phyloP scores from a whole-genome alignment of 1,140 invertebrate species.

The Lamellibrachia luymesi region DNA sequence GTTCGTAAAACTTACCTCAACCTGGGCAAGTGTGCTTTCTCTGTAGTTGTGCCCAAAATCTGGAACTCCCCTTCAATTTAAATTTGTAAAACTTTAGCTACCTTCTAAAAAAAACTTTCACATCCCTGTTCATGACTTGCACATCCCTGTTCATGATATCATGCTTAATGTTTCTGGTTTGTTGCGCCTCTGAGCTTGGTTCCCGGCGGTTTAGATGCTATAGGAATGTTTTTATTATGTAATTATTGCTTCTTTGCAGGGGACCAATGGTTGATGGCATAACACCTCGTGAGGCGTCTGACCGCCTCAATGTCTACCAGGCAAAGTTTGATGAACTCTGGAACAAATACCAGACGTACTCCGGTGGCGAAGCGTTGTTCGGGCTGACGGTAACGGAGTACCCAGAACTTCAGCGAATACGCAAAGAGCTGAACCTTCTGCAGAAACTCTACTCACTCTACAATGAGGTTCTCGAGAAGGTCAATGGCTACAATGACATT shows the following conservation, averaged over 20 bases:
- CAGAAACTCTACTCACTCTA: slow-evolving; percentile 96
- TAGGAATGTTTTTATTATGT: not conserved
- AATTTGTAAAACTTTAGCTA: too few species aligned
- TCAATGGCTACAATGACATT: slow-evolving; percentile 95
- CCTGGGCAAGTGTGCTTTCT: too few species aligned
- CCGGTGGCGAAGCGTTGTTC: slow-evolving; percentile 92
- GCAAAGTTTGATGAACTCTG: slow-evolving; percentile 93
- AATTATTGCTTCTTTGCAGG: slow-evolving; percentile 32
- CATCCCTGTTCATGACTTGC: too few species aligned
- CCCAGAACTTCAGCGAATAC: slow-evolving; percentile 85
- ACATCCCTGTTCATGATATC: too few species aligned
- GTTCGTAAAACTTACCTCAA: too few species aligned
- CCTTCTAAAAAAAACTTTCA: too few species aligned
- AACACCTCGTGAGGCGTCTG: slow-evolving; percentile 87
- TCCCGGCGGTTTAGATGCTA: too few species aligned
- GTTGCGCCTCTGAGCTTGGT: too few species aligned
- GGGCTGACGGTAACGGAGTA: slow-evolving; percentile 86
- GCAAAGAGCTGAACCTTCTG: slow-evolving; percentile 87
- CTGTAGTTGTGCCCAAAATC: too few species aligned
- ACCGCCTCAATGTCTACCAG: slow-evolving; percentile 88
- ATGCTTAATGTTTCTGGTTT: too few species aligned
- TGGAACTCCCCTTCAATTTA: too few species aligned
- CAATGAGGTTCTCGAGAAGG: slow-evolving; percentile 92
- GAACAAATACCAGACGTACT: slow-evolving; percentile 88
- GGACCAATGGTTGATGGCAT: slow-evolving; percentile 92